Evolutionary conservation across 2,888 invertebrate genomes (phyloP).

Genomic region (Chrysotoxum bicinctum): DNA sequence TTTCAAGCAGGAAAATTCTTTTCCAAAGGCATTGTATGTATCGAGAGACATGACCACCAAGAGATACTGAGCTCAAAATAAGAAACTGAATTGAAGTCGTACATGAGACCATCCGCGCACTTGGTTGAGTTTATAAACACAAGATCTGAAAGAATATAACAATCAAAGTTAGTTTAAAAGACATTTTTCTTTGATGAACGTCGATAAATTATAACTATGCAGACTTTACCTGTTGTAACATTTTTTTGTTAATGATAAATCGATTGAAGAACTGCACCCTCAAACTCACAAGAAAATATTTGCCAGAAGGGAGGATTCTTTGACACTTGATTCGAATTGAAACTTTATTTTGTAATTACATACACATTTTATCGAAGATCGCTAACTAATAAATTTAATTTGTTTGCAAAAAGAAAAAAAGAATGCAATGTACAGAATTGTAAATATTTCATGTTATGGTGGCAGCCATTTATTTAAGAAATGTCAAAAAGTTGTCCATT

Average conservation of each 20-base stretch:
- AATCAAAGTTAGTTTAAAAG: too few relatives aligned
- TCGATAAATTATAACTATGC: too few relatives aligned
- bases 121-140: too few relatives aligned
- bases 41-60: too few relatives aligned
- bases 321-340: not conserved
- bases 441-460: constrained; percentile 30
- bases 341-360: not conserved
- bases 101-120: too few relatives aligned
- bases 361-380: not conserved
- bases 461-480: constrained; percentile 68
- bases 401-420: not conserved
- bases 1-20: too few relatives aligned
- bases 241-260: not conserved
- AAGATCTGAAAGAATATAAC: too few relatives aligned
- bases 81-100: too few relatives aligned
- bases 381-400: not conserved
- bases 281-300: not conserved
- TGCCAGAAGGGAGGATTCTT: not conserved
- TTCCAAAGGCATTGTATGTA: too few relatives aligned
- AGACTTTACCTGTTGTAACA: too few relatives aligned
- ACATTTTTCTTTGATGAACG: too few relatives aligned
- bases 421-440: not conserved
- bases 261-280: not conserved
- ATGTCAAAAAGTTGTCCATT: constrained; percentile 43
- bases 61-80: too few relatives aligned